Conservation (phyloP, 1,140 invertebrate species). For the Reticulitermes speratus region DNA sequence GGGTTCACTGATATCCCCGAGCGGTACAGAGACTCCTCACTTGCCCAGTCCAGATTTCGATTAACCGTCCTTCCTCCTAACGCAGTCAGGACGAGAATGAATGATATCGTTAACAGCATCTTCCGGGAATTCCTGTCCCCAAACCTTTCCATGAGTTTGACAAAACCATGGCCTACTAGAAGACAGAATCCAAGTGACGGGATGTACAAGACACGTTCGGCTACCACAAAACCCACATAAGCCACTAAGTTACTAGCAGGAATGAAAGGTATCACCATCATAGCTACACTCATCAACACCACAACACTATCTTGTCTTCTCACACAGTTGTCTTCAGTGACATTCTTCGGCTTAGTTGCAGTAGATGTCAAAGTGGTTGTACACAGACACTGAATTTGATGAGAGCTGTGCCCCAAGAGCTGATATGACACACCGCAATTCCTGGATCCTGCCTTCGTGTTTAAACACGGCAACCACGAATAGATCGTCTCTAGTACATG, state of each 20-base stretch:
- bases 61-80: conserved; percentile 62
- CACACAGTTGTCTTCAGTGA: background rate
- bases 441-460: background rate
- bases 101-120: background rate
- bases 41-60: conserved; percentile 86
- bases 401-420: background rate
- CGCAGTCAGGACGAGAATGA: background rate
- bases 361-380: background rate
- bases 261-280: conserved; percentile 81
- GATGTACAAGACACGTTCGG: conserved; percentile 91
- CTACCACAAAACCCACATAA: conserved; percentile 96
- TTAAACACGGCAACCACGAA: background rate
- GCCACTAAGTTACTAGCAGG: conserved; percentile 93
- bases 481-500: background rate
- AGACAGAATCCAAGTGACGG: conserved; percentile 95
- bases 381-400: background rate
- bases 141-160: background rate
- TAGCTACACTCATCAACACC: background rate
- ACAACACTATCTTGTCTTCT: background rate
- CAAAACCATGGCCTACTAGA: conserved; percentile 70
- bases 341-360: background rate
- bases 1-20: conserved; percentile 91
- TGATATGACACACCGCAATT: background rate
- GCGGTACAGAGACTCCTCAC: conserved; percentile 89
- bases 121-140: background rate